phyloP scores from a whole-genome alignment of 2,888 invertebrate species.

The Ochropleura plecta region DNA sequence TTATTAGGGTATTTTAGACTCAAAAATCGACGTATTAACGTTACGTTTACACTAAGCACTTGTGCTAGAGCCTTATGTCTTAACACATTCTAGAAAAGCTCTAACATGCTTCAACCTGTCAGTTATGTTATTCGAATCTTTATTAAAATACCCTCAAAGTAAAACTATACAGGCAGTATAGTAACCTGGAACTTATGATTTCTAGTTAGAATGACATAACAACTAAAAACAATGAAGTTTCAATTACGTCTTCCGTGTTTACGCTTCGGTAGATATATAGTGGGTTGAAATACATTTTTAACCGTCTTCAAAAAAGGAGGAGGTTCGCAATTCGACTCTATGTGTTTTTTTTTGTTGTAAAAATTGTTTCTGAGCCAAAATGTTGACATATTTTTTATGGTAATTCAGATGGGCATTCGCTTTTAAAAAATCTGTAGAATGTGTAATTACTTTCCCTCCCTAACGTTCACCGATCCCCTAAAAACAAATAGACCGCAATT shows the following conservation, averaged over 20 bases:
- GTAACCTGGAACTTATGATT: neutral
- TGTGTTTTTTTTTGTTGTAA: neutral
- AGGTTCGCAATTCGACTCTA: too few relatives aligned
- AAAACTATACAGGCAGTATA: neutral
- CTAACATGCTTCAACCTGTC: neutral
- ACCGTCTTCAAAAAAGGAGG: too few relatives aligned
- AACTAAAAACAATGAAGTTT: neutral
- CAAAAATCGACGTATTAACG: too few relatives aligned
- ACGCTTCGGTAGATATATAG: neutral
- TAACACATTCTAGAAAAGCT: neutral
- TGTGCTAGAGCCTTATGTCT: neutral
- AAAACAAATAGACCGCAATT: slow-evolving; percentile 4
- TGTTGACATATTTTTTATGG: neutral
- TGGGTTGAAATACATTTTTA: neutral
- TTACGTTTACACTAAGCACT: too few relatives aligned
- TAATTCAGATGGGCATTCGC: neutral
- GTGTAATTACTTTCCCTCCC: neutral
- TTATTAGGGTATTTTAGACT: too few relatives aligned
- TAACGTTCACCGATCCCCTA: neutral
- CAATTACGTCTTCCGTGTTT: neutral
- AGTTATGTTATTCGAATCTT: neutral
- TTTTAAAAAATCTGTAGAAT: neutral
- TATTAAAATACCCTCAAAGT: neutral
- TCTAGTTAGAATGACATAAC: neutral
- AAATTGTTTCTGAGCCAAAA: neutral